A percentile compares a stretch with the other conserved stretches of the same genome.
phyloP scores from a whole-genome alignment of 1,140 invertebrate genomes.

The Trichogramma pretiosum region DNA sequence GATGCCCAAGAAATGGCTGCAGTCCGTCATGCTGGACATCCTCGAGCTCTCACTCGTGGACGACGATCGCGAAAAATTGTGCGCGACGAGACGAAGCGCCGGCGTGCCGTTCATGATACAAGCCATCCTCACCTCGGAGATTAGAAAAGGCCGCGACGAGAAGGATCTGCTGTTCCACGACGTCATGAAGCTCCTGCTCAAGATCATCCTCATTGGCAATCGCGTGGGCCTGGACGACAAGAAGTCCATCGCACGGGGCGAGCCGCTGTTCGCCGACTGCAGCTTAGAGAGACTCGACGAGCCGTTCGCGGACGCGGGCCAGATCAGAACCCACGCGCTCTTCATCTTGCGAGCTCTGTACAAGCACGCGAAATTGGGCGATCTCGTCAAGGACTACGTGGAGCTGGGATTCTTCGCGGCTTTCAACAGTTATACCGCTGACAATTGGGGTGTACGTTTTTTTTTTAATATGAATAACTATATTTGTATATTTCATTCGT shows the following conservation, averaged over 20 bases:
- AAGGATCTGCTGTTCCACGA: constrained; percentile 44
- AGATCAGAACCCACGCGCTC: constrained; percentile 66
- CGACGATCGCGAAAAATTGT: constrained; percentile 55
- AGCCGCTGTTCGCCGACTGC: constrained; percentile 11
- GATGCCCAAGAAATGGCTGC: constrained; percentile 63
- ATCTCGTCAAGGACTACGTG: constrained; percentile 63
- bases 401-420: constrained; percentile 63
- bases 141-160: constrained; percentile 17
- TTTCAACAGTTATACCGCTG: constrained; percentile 63
- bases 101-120: constrained; percentile 87
- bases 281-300: constrained; percentile 15
- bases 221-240: constrained; percentile 14
- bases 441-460: constrained; percentile 74
- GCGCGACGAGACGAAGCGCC: constrained; percentile 79
- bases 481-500: constrained; percentile 5
- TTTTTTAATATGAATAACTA: constrained; percentile 8
- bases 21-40: constrained; percentile 56
- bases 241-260: constrained; percentile 8
- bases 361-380: constrained; percentile 64
- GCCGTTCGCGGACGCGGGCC: constrained; percentile 29
- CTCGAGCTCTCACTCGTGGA: constrained; percentile 41
- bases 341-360: constrained; percentile 80
- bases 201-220: constrained; percentile 27
- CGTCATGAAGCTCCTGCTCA: constrained; percentile 48
- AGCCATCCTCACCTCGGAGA: constrained; percentile 65